Evolutionary conservation across 1,140 invertebrate genomes (phyloP), one percentile per base, ranked within the genome.

Genomic region (Linepithema humile): DNA sequence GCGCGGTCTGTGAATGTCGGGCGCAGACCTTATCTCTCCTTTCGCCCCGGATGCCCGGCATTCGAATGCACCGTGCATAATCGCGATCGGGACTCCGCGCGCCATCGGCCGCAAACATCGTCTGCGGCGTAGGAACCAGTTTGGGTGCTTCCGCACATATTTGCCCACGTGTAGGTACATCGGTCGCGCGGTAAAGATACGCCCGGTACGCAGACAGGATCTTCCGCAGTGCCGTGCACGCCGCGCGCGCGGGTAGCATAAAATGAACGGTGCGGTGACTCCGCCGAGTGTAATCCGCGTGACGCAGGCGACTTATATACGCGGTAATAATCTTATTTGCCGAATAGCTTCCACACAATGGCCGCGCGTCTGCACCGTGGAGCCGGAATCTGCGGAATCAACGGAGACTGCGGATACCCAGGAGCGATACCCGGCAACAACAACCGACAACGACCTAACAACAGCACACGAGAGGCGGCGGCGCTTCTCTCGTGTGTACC

Each of bases 241-340:
- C 2, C n/a, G 53, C 20, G n/a, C 17, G 40, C 17, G 23, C 45
- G n/a, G 10, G 9, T 35, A 4, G 65, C 78, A 65, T 78, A 87
- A 90, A 84, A 77, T 65, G 65, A 80, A 48, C 43, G 17, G 6
- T 1, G n/a, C 20, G 50, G 35, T 38, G 73, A 35, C 38, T 80
- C 17, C 7, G 6, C 26, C 20, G 12, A 20, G 50, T 64, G 90
- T 92, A 91, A 91, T 88, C 87, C 85, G 65, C 48, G 50, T 70
- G 74, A 89, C 85, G 87, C 88, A 92, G 90, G 89, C 92, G 92
- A 93, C 90, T 93, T 93, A 91, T 93, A 92, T 93, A 93, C 90
- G 91, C 88, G 86, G 90, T 89, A 92, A 92, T 93, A 93, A 93
- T 93, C 92, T 92, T 91, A 93, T 93, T 93, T 93, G 90, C 88